phyloP scores from a whole-genome alignment of 1,140 invertebrate species.

The Parapsyche elsis region DNA sequence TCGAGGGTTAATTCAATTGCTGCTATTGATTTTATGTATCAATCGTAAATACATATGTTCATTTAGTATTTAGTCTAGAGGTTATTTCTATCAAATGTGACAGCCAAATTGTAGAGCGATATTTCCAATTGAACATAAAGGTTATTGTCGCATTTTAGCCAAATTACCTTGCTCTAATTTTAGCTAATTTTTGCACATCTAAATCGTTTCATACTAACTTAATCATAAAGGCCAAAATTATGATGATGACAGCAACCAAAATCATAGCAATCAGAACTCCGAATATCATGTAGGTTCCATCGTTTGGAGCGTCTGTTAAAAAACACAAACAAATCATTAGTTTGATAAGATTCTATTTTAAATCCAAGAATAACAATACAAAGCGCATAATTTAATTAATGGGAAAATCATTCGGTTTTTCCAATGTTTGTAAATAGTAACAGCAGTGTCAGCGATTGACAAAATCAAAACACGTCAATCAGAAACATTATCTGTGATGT shows the following conservation, averaged over 20 bases:
- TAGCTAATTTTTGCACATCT: background rate
- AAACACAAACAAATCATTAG: constrained; percentile 52
- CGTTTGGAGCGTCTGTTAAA: constrained; percentile 80
- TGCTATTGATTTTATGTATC: no score
- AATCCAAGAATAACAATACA: no score
- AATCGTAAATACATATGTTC: no score
- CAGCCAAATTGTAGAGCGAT: no score
- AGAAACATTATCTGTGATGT: background rate
- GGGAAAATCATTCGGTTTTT: no score
- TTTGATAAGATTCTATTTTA: background rate
- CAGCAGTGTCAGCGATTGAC: background rate
- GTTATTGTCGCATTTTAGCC: no score
- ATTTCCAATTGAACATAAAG: no score
- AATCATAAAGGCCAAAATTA: constrained; percentile 80
- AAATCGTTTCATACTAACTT: constrained; percentile 70
- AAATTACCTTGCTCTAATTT: no score
- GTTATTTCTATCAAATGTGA: no score
- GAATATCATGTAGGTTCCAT: constrained; percentile 82
- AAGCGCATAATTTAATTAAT: no score
- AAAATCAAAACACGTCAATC: constrained; percentile 18
- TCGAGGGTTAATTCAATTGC: no score
- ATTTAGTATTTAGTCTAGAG: no score
- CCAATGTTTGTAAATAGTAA: background rate
- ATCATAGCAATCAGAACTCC: constrained; percentile 83
- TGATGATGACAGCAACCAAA: constrained; percentile 79